phyloP scores from a whole-genome alignment of 2,113 vertebrate species.

The Monopterus albus region DNA sequence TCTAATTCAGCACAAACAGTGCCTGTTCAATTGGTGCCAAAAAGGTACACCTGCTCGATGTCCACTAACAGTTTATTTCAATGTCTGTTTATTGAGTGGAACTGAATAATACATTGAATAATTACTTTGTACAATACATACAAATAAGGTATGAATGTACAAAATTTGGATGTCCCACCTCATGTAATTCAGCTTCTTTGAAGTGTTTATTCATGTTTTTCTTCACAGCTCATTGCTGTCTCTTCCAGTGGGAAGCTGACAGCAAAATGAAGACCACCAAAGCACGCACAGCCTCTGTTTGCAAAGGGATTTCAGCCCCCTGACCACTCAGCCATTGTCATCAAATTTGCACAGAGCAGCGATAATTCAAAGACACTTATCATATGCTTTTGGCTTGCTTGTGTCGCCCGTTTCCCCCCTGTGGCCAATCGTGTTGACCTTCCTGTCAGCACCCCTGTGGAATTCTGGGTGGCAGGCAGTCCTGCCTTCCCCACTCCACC shows the following conservation, averaged over 20 bases:
- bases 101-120: background rate
- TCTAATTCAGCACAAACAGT: background rate
- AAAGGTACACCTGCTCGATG: slow-evolving; percentile 3
- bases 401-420: slow-evolving; percentile 47
- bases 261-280: slow-evolving; percentile 66
- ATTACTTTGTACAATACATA: background rate
- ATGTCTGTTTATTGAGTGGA: background rate
- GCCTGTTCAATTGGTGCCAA: background rate
- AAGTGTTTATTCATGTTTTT: slow-evolving; percentile 23
- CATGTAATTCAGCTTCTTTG: slow-evolving; percentile 13
- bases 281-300: slow-evolving; percentile 49
- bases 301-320: slow-evolving; percentile 64
- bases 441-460: slow-evolving; percentile 72
- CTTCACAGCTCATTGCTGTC: background rate
- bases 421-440: slow-evolving; percentile 67
- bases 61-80: background rate
- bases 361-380: slow-evolving; percentile 76
- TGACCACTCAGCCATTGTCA: slow-evolving; percentile 68
- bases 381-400: slow-evolving; percentile 64
- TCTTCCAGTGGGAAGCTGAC: slow-evolving; percentile 43
- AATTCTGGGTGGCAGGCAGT: slow-evolving; percentile 88
- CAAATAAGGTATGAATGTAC: background rate
- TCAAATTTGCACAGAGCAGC: slow-evolving; percentile 74
- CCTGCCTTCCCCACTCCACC: slow-evolving; percentile 27
- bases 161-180: background rate